phyloP scores from a whole-genome alignment of 2,113 vertebrate genomes.

The Scopus umbretta region DNA sequence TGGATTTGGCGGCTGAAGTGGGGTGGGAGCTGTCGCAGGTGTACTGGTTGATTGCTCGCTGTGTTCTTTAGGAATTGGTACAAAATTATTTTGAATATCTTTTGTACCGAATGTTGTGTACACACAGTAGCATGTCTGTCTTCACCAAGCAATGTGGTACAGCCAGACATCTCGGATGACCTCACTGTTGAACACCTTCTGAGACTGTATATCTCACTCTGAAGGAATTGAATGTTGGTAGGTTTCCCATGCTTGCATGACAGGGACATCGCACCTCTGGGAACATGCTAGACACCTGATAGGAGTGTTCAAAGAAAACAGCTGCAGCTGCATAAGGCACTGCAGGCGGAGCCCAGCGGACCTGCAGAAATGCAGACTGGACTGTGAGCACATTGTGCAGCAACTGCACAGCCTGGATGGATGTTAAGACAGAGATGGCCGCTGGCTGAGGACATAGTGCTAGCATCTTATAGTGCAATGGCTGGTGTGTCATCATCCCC shows the following conservation, averaged over 20 bases:
- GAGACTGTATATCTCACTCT: background rate
- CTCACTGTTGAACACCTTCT: background rate
- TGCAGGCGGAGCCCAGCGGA: background rate
- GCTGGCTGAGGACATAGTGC: background rate
- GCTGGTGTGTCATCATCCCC: no score
- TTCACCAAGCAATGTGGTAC: background rate
- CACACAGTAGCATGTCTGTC: no score
- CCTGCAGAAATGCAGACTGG: background rate
- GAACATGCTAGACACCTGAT: background rate
- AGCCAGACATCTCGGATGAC: background rate
- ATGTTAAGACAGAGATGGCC: background rate
- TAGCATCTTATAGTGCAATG: background rate
- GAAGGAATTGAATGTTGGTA: background rate
- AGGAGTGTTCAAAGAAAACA: background rate
- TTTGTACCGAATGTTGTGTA: background rate
- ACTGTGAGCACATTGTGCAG: rapidly evolving
- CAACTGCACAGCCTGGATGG: background rate
- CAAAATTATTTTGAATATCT: background rate
- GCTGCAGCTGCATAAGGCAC: background rate
- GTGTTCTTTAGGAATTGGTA: background rate
- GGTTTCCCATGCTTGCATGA: background rate
- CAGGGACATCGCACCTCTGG: background rate
- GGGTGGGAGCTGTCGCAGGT: background rate
- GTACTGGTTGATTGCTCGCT: background rate
- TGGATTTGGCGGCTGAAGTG: background rate